Base-by-base conservation (phyloP, 2,797 vertebrate species). In the Trachurus trachurus region DNA sequence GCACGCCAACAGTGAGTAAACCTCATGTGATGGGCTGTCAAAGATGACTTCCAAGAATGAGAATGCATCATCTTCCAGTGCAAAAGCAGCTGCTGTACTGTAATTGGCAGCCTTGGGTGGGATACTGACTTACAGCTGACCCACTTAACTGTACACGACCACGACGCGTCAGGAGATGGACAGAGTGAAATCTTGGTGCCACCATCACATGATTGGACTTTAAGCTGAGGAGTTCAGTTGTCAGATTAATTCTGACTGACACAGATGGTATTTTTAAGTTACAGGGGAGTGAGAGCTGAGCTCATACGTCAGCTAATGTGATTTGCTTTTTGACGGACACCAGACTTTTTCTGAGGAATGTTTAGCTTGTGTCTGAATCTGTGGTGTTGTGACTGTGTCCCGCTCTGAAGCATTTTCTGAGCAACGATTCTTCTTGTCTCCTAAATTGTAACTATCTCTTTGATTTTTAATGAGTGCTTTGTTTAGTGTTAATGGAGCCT, bases 11-110 rank as follows among this genome's bases (percentile, higher is more conserved):
- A 47, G 49, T 57, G 50, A 86, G 50, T 74, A 58, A 77, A 74
- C 5, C 72, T 88, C 60, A 60, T 87, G 76, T 88, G 89, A 89
- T 66, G 67, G 19, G 70, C 85, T 91, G 91, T 88, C 87, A 89
- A 21, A 80, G 66, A 66, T 9, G 40, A 82, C 78, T 79, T 73
- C 78, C 68, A 68, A 34, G 66, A 82, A 26, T 59, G 68, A 76
- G 31, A 76, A 82, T 75, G 60, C 49, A 9, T 79, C 70, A 83
- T 74, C 81, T 74, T 34, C 54, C 66, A 19, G 47, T 21, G 82
- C 59, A 26, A 49, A 84, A 89, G 78, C 65, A 61, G 54, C 61
- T 50, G 65, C 80, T 50, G 44, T 22, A 2, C 68, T 78, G 69
- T 70, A 73, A 88, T 68, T 86, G 80, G 60, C 78, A 74, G 66